Percentiles rank a stretch among this genome's conserved stretches.
Evolutionary conservation across 2,888 invertebrate species (phyloP).

Genomic region (Osedax fenrisi): DNA sequence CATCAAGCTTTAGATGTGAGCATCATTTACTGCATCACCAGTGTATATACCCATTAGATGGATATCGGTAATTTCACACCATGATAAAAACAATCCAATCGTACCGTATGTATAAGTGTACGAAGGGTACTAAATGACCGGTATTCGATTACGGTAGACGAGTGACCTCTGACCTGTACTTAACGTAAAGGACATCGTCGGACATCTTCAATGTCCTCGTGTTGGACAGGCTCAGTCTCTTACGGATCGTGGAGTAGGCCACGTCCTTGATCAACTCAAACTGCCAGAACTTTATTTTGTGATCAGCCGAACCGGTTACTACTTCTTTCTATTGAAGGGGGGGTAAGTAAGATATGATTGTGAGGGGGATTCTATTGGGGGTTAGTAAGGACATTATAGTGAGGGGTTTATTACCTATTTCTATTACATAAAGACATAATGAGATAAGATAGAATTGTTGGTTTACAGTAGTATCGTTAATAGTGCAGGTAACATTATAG

Average conservation of each 20-base stretch:
- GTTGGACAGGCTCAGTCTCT: conserved; percentile 56
- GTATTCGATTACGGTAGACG: background rate
- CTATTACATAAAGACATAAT: too few relatives aligned
- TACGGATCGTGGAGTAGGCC: conserved; percentile 40
- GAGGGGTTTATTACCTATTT: background rate
- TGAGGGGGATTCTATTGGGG: background rate
- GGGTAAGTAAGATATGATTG: background rate
- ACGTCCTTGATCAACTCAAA: conserved; percentile 68
- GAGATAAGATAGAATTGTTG: too few relatives aligned
- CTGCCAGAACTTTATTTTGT: conserved; percentile 81
- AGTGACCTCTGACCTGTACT: conserved; percentile 52
- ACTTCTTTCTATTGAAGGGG: too few relatives aligned
- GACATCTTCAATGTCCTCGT: conserved; percentile 72
- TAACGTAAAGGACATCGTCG: conserved; percentile 71
- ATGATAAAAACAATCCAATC: too few relatives aligned
- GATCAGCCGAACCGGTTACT: conserved; percentile 71
- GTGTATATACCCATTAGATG: too few relatives aligned
- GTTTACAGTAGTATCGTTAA: too few relatives aligned
- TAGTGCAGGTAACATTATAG: too few relatives aligned
- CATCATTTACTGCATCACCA: too few relatives aligned
- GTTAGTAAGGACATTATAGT: background rate
- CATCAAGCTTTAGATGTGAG: too few relatives aligned
- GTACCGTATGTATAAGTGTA: too few relatives aligned
- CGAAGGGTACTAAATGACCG: too few relatives aligned
- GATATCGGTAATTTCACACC: too few relatives aligned